Conservation (phyloP, 2,888 invertebrate genomes). For the Ennomos erosarius region DNA sequence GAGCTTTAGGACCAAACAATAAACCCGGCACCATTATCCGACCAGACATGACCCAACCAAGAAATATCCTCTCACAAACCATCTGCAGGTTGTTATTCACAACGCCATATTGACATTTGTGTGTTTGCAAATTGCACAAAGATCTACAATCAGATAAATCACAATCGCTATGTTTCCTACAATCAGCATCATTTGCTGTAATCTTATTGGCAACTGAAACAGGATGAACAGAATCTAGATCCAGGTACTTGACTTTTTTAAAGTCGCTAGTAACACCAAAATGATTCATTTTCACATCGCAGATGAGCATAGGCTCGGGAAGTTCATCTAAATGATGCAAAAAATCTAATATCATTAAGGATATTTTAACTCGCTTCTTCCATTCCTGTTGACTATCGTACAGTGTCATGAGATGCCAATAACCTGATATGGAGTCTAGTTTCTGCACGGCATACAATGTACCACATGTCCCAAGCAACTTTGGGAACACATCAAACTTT, state of each 20-base stretch:
- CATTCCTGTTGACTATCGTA: conserved; percentile 84
- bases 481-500: conserved; percentile 87
- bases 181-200: conserved; percentile 73
- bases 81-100: conserved; percentile 89
- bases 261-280: conserved; percentile 85
- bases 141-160: conserved; percentile 88
- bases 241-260: conserved; percentile 85
- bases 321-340: conserved; percentile 85
- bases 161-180: conserved; percentile 87
- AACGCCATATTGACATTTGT: conserved; percentile 83
- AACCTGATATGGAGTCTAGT: conserved; percentile 82
- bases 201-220: conserved; percentile 79
- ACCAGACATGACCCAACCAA: conserved; percentile 87
- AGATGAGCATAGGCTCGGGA: conserved; percentile 87
- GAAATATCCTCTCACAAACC: conserved; percentile 87
- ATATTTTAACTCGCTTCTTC: conserved; percentile 82
- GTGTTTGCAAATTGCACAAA: conserved; percentile 79
- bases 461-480: conserved; percentile 88
- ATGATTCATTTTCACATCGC: conserved; percentile 88
- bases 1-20: conserved; percentile 85
- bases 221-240: conserved; percentile 87
- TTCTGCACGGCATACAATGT: conserved; percentile 88
- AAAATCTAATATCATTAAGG: conserved; percentile 86
- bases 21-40: conserved; percentile 86
- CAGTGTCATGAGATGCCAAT: conserved; percentile 78